These are phyloP conservation scores for Aporrectodea caliginosa DNA, from an alignment of 1,140 invertebrate species.

Conservation along the genomic window DNA sequence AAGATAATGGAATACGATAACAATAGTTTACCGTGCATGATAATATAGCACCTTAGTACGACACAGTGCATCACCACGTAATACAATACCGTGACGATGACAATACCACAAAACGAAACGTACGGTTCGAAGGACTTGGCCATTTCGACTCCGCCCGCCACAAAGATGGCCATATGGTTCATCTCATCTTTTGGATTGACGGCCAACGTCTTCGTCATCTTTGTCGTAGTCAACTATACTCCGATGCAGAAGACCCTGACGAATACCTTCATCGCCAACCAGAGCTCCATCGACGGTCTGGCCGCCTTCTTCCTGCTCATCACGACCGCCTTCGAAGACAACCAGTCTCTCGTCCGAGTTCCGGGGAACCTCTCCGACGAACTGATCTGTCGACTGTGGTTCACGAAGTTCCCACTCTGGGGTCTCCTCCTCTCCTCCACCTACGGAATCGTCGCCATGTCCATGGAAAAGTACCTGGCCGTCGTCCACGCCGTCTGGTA, in stretches of 20 bases:
- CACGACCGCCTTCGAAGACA: constrained; percentile 3
- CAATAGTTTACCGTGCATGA: too few relatives aligned
- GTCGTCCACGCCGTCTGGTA: constrained; percentile 30
- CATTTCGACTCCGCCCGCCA: background rate
- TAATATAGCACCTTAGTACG: too few relatives aligned
- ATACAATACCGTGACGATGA: too few relatives aligned
- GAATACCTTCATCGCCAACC: background rate
- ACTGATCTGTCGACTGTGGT: constrained; percentile 29
- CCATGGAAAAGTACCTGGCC: constrained; percentile 26
- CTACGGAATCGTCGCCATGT: constrained; percentile 24
- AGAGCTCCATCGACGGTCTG: constrained; percentile 25
- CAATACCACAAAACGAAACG: too few relatives aligned
- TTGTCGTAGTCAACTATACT: background rate
- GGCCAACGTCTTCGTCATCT: background rate
- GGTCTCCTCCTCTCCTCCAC: constrained; percentile 23
- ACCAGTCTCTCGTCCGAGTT: background rate
- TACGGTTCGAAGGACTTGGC: background rate
- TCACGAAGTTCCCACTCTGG: constrained; percentile 21
- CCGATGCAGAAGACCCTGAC: background rate
- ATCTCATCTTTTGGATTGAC: background rate
- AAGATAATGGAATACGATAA: too few relatives aligned
- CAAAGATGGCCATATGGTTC: background rate
- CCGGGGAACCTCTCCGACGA: constrained; percentile 7
- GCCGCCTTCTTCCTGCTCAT: constrained; percentile 22
- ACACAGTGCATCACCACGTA: too few relatives aligned